Conservation (phyloP, 2,888 invertebrate genomes). For the Cetonia aurata region DNA sequence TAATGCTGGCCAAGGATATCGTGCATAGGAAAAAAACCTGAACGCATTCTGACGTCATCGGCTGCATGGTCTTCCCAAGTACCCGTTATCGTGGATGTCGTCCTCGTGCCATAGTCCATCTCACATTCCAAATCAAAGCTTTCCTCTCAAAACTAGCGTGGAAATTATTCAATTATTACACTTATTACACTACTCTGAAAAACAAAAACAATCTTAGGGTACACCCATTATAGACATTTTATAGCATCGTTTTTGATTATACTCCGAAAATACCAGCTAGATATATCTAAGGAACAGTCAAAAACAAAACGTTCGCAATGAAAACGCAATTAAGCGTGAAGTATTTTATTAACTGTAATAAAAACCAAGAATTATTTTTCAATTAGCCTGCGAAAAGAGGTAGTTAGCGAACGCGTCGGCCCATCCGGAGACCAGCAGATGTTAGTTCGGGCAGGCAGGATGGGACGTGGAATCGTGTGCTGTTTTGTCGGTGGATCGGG, state of each 20-base stretch:
- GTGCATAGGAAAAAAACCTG: too few relatives aligned
- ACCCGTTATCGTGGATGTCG: too few relatives aligned
- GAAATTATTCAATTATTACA: too few relatives aligned
- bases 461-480: slow-evolving; percentile 55
- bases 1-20: too few relatives aligned
- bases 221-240: not conserved
- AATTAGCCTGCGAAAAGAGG: slow-evolving; percentile 50
- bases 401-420: slow-evolving; percentile 40
- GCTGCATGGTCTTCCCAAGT: too few relatives aligned
- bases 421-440: slow-evolving; percentile 52
- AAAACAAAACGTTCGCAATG: slow-evolving; percentile 31
- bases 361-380: slow-evolving; percentile 53
- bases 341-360: slow-evolving; percentile 47
- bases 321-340: slow-evolving; percentile 45
- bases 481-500: slow-evolving; percentile 21
- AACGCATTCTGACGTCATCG: too few relatives aligned
- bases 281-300: not conserved
- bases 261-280: not conserved
- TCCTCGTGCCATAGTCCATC: too few relatives aligned
- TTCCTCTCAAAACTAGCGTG: too few relatives aligned
- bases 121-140: too few relatives aligned
- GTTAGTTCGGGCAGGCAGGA: slow-evolving; percentile 48
- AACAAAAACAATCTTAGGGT: too few relatives aligned
- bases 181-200: too few relatives aligned
- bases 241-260: not conserved